Conservation (phyloP, 2,797 vertebrate genomes). For the Gallinago solitaria region DNA sequence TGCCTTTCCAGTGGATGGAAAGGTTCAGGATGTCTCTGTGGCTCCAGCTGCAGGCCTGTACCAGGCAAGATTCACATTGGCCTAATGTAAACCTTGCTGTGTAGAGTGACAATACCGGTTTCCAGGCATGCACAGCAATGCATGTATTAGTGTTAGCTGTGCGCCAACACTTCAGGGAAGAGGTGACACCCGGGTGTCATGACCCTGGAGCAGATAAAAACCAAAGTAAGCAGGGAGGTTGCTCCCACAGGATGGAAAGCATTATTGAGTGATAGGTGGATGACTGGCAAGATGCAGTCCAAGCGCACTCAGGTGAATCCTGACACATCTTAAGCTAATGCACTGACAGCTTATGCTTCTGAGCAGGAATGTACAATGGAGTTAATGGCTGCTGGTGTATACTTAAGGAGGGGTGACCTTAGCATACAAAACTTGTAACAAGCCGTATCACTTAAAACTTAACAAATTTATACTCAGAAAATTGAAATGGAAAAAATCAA, state of each 20-base stretch:
- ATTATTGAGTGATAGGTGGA: neutral
- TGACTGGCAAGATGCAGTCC: neutral
- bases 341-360: neutral
- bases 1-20: neutral
- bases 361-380: neutral
- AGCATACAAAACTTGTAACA: neutral
- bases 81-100: neutral
- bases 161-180: neutral
- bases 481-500: neutral
- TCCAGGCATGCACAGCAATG: neutral
- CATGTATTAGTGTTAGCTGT: neutral
- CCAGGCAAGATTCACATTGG: neutral
- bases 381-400: neutral
- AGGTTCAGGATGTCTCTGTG: neutral
- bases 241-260: neutral
- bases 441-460: neutral
- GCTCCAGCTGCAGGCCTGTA: neutral
- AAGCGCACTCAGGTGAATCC: neutral
- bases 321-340: neutral
- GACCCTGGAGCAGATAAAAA: neutral
- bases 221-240: neutral
- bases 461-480: neutral
- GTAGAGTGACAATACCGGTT: neutral
- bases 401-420: neutral
- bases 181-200: neutral